phyloP scores from a whole-genome alignment of 2,113 vertebrate genomes.

The Uropsilus gracilis region DNA sequence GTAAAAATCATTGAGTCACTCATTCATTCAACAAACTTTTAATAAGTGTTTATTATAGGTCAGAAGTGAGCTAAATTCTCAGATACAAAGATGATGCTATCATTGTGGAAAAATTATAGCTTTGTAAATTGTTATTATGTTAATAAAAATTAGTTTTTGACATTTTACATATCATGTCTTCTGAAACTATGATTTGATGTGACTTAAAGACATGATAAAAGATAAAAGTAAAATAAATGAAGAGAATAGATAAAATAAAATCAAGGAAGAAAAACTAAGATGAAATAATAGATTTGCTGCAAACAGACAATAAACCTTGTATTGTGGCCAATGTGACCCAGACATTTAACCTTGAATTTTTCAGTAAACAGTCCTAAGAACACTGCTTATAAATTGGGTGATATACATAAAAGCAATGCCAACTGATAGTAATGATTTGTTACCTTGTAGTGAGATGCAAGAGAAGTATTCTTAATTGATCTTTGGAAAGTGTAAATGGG shows the following conservation, averaged over 20 bases:
- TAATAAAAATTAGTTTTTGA: conserved; percentile 30
- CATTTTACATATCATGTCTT: conserved; percentile 12
- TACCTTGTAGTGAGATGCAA: background rate
- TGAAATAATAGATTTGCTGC: background rate
- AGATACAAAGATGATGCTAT: background rate
- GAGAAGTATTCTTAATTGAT: background rate
- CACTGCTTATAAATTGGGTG: background rate
- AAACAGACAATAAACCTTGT: background rate
- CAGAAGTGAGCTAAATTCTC: background rate
- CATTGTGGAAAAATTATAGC: background rate
- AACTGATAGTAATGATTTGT: background rate
- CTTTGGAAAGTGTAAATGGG: background rate
- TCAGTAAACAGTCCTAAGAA: background rate
- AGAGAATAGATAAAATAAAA: background rate
- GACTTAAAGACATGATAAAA: conserved; percentile 1
- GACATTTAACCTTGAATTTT: background rate
- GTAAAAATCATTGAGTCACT: conserved; percentile 34
- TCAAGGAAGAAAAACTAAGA: conserved; percentile 10
- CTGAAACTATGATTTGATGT: conserved; percentile 40
- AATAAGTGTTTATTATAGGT: background rate
- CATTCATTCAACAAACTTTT: conserved; percentile 24
- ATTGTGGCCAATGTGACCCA: background rate
- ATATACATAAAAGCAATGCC: background rate
- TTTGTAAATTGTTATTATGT: background rate
- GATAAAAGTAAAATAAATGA: conserved; percentile 25